These are phyloP conservation scores for Pteropus alecto DNA, from an alignment of 2,113 vertebrate species.

Conservation along the genomic window DNA sequence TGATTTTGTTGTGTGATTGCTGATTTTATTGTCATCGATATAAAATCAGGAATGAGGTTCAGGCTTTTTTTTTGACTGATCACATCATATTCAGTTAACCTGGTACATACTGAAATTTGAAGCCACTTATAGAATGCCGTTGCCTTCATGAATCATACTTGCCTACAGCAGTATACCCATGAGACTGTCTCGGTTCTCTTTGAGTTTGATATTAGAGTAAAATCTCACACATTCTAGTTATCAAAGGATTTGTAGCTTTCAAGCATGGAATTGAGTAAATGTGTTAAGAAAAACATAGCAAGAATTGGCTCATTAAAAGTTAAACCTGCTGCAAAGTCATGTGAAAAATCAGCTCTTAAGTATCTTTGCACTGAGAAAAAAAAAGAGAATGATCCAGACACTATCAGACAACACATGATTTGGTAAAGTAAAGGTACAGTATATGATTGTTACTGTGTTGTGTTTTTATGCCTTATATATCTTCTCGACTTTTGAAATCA, in stretches of 20 bases:
- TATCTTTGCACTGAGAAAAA: not conserved
- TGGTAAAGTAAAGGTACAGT: conserved; percentile 7
- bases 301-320: not conserved
- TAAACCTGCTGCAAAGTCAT: not conserved
- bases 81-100: not conserved
- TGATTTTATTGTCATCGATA: conserved; percentile 5
- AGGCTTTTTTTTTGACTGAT: not conserved
- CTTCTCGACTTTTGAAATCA: not conserved
- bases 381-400: not conserved
- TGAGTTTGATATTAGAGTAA: not conserved
- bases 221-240: not conserved
- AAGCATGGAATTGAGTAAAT: conserved; percentile 14
- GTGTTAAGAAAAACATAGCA: not conserved
- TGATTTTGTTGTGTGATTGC: not conserved
- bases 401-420: not conserved
- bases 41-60: not conserved
- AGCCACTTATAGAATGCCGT: not conserved
- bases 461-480: conserved; percentile 21
- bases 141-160: not conserved
- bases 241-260: not conserved
- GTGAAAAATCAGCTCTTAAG: not conserved
- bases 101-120: not conserved
- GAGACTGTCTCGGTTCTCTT: not conserved
- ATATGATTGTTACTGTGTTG: not conserved
- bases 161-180: not conserved